Conservation (phyloP, 2,888 invertebrate species). For the Cyclophora albipunctata region DNA sequence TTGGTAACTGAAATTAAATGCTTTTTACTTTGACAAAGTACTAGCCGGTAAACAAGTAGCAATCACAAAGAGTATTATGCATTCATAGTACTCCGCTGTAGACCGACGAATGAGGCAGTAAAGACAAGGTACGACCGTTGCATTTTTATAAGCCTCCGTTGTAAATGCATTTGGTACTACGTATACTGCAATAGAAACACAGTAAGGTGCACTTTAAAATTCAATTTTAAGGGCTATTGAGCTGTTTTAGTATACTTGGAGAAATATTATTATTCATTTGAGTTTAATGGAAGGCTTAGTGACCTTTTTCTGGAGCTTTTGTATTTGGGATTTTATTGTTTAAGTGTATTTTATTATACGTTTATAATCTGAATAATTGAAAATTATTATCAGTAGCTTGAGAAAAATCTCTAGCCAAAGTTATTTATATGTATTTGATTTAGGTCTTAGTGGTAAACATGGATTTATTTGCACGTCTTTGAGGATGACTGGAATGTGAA, state of each 20-base stretch:
- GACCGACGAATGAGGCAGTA: conserved; percentile 47
- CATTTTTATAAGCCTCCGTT: conserved; percentile 61
- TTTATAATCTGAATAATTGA: neutral
- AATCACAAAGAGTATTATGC: conserved; percentile 48
- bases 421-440: too few relatives aligned
- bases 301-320: neutral
- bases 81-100: conserved; percentile 58
- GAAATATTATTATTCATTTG: neutral
- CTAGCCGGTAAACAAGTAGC: conserved; percentile 24
- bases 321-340: neutral
- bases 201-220: neutral
- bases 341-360: neutral
- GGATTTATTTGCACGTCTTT: too few relatives aligned
- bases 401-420: too few relatives aligned
- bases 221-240: neutral
- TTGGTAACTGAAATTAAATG: too few relatives aligned
- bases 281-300: neutral
- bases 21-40: too few relatives aligned
- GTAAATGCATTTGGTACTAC: conserved; percentile 24
- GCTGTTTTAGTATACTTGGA: neutral
- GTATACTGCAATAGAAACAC: neutral
- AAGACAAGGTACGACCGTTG: conserved; percentile 54
- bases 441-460: too few relatives aligned
- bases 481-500: too few relatives aligned
- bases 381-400: too few relatives aligned